Conservation (phyloP, 2,797 vertebrate species). For the Acrossocheilus fasciatus region DNA sequence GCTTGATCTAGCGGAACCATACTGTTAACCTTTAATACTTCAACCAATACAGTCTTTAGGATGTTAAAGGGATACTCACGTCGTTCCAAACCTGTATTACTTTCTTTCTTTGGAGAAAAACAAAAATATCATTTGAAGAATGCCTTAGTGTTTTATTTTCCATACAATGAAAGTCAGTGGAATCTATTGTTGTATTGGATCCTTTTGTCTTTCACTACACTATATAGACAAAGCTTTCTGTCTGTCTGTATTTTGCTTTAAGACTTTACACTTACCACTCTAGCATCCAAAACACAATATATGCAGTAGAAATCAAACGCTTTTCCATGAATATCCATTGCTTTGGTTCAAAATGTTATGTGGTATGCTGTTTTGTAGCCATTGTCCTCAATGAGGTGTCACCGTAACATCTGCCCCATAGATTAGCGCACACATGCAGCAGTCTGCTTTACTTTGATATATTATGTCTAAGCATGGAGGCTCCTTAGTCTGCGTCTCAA, state of each 20-base stretch:
- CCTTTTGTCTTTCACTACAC: background rate
- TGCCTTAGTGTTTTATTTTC: background rate
- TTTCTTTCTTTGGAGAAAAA: background rate
- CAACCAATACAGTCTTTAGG: background rate
- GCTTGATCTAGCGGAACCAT: background rate
- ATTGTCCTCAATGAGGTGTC: conserved; percentile 28
- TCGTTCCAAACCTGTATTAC: background rate
- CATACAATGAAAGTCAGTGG: background rate
- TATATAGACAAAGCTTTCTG: background rate
- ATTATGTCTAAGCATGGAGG: conserved; percentile 45
- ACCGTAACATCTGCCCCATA: conserved; percentile 17
- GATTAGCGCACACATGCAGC: conserved; percentile 33
- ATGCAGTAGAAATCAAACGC: background rate
- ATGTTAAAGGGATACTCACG: background rate
- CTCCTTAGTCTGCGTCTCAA: conserved; percentile 34
- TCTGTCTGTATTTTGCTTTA: background rate
- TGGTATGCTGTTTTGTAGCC: conserved; percentile 9
- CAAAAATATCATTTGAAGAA: background rate
- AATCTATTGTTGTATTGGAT: background rate
- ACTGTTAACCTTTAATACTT: background rate
- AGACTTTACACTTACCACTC: background rate
- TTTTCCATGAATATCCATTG: background rate
- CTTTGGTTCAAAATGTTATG: background rate
- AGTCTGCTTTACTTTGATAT: conserved; percentile 40
- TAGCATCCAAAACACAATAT: background rate